Evolutionary conservation across 92 coral and sea anemone species (phyloP).

Genomic region (Palythoa caribaeorum): DNA sequence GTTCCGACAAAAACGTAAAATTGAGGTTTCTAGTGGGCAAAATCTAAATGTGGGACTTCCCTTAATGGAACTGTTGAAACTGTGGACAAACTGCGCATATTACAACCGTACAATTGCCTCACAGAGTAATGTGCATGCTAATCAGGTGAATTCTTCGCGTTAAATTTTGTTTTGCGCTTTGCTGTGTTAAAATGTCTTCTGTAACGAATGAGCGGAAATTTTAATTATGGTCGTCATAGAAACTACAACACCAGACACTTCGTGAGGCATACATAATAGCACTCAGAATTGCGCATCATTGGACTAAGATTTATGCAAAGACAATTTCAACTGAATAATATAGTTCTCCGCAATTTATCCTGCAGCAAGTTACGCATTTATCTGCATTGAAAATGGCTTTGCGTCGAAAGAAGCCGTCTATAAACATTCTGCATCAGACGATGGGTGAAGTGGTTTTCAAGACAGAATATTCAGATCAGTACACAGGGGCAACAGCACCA

Average conservation of each 20-base stretch:
- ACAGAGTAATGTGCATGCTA: too few relatives aligned
- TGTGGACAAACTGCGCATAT: too few relatives aligned
- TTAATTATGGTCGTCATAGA: background rate
- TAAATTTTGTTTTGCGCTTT: too few relatives aligned
- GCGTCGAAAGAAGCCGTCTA: constrained; percentile 60
- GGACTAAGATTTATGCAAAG: background rate
- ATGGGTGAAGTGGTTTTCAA: constrained; percentile 71
- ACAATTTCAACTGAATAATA: background rate
- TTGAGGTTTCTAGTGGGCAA: too few relatives aligned
- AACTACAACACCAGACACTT: background rate
- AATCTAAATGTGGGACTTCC: too few relatives aligned
- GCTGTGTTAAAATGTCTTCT: too few relatives aligned
- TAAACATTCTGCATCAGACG: constrained; percentile 71
- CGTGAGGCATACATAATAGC: background rate
- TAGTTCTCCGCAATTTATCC: background rate
- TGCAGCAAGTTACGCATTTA: background rate
- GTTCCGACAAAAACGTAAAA: too few relatives aligned
- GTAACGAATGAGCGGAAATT: background rate
- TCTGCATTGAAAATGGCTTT: constrained; percentile 6
- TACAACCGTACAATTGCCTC: too few relatives aligned
- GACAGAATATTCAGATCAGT: constrained; percentile 76
- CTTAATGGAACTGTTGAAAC: too few relatives aligned
- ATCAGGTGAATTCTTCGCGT: too few relatives aligned
- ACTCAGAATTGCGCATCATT: too few relatives aligned
- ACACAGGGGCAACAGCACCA: constrained; percentile 67